Evolutionary conservation across 2,113 vertebrate species (phyloP), one percentile per base, ranked within the genome.

Genomic region (Embiotoca jacksoni): DNA sequence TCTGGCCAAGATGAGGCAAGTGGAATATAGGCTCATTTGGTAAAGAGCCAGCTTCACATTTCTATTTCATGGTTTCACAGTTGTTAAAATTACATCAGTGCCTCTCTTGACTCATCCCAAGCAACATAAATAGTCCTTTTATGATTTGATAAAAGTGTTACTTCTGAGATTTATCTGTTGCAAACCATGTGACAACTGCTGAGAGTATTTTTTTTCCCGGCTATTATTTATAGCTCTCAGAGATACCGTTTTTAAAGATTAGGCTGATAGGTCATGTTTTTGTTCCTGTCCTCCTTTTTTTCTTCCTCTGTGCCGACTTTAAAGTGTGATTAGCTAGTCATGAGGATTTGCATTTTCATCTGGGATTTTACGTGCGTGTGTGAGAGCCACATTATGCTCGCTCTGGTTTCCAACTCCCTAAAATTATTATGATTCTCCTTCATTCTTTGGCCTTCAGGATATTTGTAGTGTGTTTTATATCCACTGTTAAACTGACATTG

Each of bases 11-110:
- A 62, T 31, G 41, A 59, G 32, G 6, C 36, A 64, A 70, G 44
- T 58, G 37, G 36, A 86, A 81, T 57, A 15, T 66, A 62, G 30
- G 64, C 52, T 81, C 4, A 76, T 82, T 80, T 75, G 61, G 54
- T 52, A 59, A 80, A 76, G 50, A 72, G 72, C 36, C 53, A 70
- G 36, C 64, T 61, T 71, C 65, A 66, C 39, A 75, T 88, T 89
- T 87, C 72, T 78, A 83, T 89, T 89, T 86, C 83, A 91, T 71
- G 85, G 75, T 58, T 85, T 87, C 77, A 64, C 68, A 81, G 72
- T 89, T 84, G 78, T 84, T 86, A 49, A 83, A 85, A 81, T 87
- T 35, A 84, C 71, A 71, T 78, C 64, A 84, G 73, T 58, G 77
- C 79, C 67, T 84, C 37, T 73, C 60, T 82, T 80, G 74, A 83